Conservation (phyloP, 2,797 vertebrate species). For the Chaenodraco wilsoni region DNA sequence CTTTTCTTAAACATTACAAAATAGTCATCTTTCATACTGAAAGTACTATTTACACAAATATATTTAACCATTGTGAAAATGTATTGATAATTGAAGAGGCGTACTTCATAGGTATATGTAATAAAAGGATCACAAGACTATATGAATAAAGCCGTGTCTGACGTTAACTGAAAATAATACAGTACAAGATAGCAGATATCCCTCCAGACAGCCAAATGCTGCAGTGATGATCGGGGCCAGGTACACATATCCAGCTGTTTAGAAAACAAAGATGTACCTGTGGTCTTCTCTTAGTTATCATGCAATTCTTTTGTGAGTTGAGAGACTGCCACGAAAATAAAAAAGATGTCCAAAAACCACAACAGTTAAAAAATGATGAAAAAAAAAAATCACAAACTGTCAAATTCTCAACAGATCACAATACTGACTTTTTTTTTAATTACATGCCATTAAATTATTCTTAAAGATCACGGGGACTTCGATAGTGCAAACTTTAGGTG, state of each 20-base stretch:
- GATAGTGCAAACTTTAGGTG: constrained; percentile 76
- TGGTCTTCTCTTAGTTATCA: constrained; percentile 78
- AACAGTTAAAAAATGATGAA: constrained; percentile 75
- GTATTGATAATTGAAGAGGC: constrained; percentile 80
- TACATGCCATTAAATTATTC: constrained; percentile 82
- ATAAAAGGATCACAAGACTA: constrained; percentile 82
- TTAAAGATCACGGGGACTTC: constrained; percentile 65
- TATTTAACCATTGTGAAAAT: constrained; percentile 85
- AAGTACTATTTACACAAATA: constrained; percentile 98
- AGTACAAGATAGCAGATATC: constrained; percentile 70
- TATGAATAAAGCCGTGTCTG: constrained; percentile 73
- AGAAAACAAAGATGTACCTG: constrained; percentile 73
- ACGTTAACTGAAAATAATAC: constrained; percentile 71
- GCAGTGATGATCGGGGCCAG: constrained; percentile 61
- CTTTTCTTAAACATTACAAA: constrained; percentile 99
- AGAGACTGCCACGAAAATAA: constrained; percentile 71
- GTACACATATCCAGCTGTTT: constrained; percentile 73
- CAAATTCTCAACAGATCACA: constrained; percentile 80
- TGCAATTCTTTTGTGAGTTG: constrained; percentile 81
- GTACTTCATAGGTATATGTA: constrained; percentile 76
- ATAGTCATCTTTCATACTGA: constrained; percentile 98
- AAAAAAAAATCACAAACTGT: constrained; percentile 71
- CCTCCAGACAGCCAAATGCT: constrained; percentile 68
- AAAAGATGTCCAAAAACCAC: constrained; percentile 78
- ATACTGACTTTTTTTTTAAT: constrained; percentile 76